Evolutionary conservation across 37 sponge, comb jelly and placozoan species (phyloP).

Genomic region (Halisarca cf. caerulea): DNA sequence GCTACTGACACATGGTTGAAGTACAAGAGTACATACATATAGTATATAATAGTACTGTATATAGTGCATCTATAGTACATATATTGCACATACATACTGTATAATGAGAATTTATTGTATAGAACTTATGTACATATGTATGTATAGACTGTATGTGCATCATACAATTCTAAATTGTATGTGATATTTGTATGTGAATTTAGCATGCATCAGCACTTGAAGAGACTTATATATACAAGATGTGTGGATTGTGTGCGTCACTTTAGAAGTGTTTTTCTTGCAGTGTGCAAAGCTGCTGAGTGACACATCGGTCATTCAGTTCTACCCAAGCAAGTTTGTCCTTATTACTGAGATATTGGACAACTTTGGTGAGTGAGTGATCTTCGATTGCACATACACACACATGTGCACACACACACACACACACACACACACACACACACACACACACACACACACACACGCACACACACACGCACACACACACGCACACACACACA

Average conservation of each 20-base stretch:
- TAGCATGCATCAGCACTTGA: neutral
- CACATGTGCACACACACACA: neutral
- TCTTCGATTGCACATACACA: neutral
- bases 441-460: neutral
- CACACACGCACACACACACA: neutral
- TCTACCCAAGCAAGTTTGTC: conserved; percentile 99
- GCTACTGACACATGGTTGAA: too few species aligned
- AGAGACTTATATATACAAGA: neutral
- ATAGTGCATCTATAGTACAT: neutral
- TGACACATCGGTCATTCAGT: conserved; percentile 89
- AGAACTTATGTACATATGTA: too few species aligned
- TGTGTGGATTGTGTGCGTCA: neutral
- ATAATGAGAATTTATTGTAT: too few species aligned
- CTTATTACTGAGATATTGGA: conserved; percentile 97
- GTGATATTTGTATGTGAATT: conserved; percentile 16
- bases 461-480: neutral
- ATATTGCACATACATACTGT: neutral
- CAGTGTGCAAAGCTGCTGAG: conserved; percentile 92
- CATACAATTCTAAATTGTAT: too few species aligned
- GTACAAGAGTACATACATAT: too few species aligned
- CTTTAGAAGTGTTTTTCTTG: neutral
- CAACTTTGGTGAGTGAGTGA: conserved; percentile 83
- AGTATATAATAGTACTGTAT: neutral
- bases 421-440: neutral
- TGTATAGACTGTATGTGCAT: too few species aligned